Evolutionary conservation across 2,797 vertebrate species (phyloP).

Genomic region (Pseudochirops corinnae): DNA sequence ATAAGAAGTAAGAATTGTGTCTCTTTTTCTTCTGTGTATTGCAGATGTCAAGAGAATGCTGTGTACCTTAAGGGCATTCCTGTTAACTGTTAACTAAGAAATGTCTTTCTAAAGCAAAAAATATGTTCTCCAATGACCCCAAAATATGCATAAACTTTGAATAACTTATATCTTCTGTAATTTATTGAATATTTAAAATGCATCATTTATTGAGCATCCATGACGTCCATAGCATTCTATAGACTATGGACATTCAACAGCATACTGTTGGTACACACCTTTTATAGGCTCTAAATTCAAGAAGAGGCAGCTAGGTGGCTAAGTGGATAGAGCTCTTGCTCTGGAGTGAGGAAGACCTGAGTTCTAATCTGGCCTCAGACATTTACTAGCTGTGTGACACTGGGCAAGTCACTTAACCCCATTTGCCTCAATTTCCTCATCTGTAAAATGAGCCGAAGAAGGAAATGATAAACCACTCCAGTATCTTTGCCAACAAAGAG

Average conservation of each 20-base stretch:
- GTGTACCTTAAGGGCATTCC: neutral
- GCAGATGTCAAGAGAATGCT: neutral
- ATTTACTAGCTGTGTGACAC: neutral
- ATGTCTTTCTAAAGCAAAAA: neutral
- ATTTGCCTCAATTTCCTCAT: neutral
- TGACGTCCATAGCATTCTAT: neutral
- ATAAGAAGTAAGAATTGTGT: neutral
- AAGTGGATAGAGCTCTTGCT: neutral
- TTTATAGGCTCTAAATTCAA: neutral
- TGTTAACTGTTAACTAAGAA: neutral
- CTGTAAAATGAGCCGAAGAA: neutral
- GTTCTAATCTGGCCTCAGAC: neutral
- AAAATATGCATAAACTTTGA: neutral
- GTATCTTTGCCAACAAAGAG: neutral
- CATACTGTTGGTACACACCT: neutral
- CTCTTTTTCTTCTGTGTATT: neutral
- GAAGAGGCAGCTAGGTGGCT: neutral
- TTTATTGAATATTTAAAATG: neutral
- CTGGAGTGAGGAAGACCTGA: neutral
- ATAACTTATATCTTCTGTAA: neutral
- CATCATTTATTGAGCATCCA: neutral
- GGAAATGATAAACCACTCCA: neutral
- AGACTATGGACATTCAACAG: no score
- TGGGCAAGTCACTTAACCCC: neutral
- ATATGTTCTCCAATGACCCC: neutral